Evolutionary conservation across 2,888 invertebrate genomes (phyloP).

Genomic region (Eutolmus rufibarbis): DNA sequence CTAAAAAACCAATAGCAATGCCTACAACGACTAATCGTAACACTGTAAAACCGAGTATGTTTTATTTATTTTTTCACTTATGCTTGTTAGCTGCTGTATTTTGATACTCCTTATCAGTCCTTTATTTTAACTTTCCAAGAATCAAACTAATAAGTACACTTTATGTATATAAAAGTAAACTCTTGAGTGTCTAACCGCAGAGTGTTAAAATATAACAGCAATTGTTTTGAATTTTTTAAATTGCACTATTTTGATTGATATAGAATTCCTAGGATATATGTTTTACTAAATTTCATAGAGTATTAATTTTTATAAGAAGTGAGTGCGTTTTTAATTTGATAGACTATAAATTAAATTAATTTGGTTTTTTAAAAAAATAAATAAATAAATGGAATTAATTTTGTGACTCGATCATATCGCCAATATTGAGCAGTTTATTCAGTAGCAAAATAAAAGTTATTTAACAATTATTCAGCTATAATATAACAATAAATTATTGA

Average conservation of each 20-base stretch:
- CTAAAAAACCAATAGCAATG: conserved; percentile 44
- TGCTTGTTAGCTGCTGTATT: neutral
- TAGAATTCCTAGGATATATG: neutral
- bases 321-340: neutral
- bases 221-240: neutral
- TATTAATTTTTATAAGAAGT: neutral
- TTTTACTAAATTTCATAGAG: neutral
- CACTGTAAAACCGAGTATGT: conserved; percentile 51
- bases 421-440: too few relatives aligned
- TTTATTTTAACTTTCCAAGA: neutral
- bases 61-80: conserved; percentile 38
- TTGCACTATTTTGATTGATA: neutral
- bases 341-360: neutral
- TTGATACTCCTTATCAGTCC: neutral
- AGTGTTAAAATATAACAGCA: neutral
- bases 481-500: too few relatives aligned
- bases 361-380: too few relatives aligned
- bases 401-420: too few relatives aligned
- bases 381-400: too few relatives aligned
- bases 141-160: conserved; percentile 4
- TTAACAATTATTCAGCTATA: too few relatives aligned
- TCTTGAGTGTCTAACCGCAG: neutral
- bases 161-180: neutral
- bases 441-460: too few relatives aligned
- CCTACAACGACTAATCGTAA: conserved; percentile 55